phyloP scores from a whole-genome alignment of 2,113 vertebrate species.

The Ophiodon elongatus region DNA sequence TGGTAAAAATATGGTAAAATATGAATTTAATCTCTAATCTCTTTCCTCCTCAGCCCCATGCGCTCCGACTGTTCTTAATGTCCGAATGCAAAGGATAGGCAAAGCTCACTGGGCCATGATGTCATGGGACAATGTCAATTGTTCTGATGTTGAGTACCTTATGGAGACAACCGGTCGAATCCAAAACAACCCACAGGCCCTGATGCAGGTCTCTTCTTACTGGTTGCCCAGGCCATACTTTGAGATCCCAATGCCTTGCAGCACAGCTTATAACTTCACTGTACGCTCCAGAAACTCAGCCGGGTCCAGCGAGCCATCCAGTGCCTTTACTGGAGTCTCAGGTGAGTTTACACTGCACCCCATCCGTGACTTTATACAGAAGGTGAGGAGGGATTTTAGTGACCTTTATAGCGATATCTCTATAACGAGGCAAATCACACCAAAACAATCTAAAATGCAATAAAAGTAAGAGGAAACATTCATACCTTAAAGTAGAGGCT shows the following conservation, averaged over 20 bases:
- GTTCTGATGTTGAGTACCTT: slow-evolving; percentile 75
- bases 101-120: slow-evolving; percentile 63
- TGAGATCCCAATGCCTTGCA: slow-evolving; percentile 82
- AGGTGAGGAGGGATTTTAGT: background rate
- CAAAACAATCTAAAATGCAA: no score
- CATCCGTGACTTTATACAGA: background rate
- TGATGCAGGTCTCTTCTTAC: slow-evolving; percentile 79
- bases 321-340: slow-evolving; percentile 57
- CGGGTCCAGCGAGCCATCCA: slow-evolving; percentile 72
- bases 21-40: background rate
- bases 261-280: slow-evolving; percentile 76
- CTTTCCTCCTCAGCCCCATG: slow-evolving; percentile 77
- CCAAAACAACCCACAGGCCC: slow-evolving; percentile 54
- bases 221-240: slow-evolving; percentile 79
- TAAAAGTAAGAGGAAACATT: background rate
- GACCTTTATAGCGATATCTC: background rate
- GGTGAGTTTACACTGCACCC: slow-evolving; percentile 61
- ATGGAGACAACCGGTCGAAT: slow-evolving; percentile 71
- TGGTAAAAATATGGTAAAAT: no score
- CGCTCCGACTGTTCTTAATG: slow-evolving; percentile 62
- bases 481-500: background rate
- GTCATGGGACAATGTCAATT: slow-evolving; percentile 74
- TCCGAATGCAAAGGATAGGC: slow-evolving; percentile 63
- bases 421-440: background rate
- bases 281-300: slow-evolving; percentile 76